phyloP scores from a whole-genome alignment of 2,113 vertebrate species.

The Lophochroa leadbeateri region DNA sequence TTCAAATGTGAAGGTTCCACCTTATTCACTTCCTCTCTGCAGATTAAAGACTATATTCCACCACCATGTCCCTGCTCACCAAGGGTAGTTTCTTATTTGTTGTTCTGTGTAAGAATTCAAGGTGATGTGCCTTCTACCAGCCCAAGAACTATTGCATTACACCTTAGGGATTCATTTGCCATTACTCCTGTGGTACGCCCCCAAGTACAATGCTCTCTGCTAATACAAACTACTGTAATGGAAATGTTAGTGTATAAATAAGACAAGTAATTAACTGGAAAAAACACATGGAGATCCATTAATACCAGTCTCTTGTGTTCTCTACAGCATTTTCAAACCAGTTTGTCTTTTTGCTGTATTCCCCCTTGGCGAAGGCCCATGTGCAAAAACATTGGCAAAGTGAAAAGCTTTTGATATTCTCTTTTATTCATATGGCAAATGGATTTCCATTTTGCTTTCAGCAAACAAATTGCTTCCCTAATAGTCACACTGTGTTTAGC shows the following conservation, averaged over 20 bases:
- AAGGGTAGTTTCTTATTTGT: neutral
- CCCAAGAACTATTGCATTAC: neutral
- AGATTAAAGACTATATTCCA: neutral
- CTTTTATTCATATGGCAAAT: neutral
- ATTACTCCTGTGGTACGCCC: neutral
- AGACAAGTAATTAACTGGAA: neutral
- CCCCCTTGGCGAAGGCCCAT: neutral
- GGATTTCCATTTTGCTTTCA: conserved; percentile 1
- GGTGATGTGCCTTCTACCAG: neutral
- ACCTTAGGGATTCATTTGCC: neutral
- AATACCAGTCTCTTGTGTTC: neutral
- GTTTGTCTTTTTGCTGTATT: neutral
- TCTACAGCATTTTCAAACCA: neutral
- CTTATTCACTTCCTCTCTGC: neutral
- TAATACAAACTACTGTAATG: neutral
- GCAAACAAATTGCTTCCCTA: neutral
- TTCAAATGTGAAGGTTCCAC: neutral
- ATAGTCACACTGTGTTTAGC: neutral
- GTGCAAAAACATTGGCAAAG: neutral
- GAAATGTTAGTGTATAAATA: neutral
- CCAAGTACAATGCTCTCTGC: neutral
- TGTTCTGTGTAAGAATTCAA: neutral
- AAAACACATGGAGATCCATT: neutral
- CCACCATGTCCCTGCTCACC: neutral
- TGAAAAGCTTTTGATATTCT: neutral